A percentile compares a stretch with the other conserved stretches of the same genome.
phyloP scores from a whole-genome alignment of 2,797 vertebrate genomes.

The Hippoglossus hippoglossus region DNA sequence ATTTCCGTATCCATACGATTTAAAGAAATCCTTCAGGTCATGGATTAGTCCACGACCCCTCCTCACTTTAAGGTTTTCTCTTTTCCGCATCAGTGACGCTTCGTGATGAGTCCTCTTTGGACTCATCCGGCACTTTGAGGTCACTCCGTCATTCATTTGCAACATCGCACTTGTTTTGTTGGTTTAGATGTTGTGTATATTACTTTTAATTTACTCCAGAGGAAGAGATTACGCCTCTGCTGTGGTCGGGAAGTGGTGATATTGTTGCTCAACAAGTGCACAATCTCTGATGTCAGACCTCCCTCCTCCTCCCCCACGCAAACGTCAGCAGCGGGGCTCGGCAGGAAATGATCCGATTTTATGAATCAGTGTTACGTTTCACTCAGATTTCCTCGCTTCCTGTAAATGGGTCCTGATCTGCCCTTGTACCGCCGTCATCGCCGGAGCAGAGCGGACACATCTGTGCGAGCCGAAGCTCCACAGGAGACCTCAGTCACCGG shows the following conservation, averaged over 20 bases:
- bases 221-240: slow-evolving; percentile 28
- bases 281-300: slow-evolving; percentile 29
- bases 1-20: slow-evolving; percentile 85
- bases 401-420: slow-evolving; percentile 66
- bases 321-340: slow-evolving; percentile 56
- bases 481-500: slow-evolving; percentile 50
- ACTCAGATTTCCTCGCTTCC: slow-evolving; percentile 60
- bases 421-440: slow-evolving; percentile 44
- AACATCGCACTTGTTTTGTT: slow-evolving; percentile 10
- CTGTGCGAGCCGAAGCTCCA: slow-evolving; percentile 60
- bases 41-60: slow-evolving; percentile 78
- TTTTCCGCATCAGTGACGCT: slow-evolving; percentile 77
- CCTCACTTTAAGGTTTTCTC: slow-evolving; percentile 45
- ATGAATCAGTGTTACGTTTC: slow-evolving; percentile 74
- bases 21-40: slow-evolving; percentile 71
- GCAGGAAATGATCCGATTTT: slow-evolving; percentile 66
- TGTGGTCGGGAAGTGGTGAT: slow-evolving; percentile 3
- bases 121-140: slow-evolving; percentile 50
- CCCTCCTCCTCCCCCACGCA: slow-evolving; percentile 40
- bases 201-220: background rate
- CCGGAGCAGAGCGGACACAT: slow-evolving; percentile 59
- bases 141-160: slow-evolving; percentile 40
- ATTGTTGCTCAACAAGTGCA: slow-evolving; percentile 62
- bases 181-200: background rate
- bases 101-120: slow-evolving; percentile 62